Evolutionary conservation across 2,888 invertebrate genomes (phyloP), one percentile per base, ranked within the genome.

Genomic region (Trichogramma evanescens): DNA sequence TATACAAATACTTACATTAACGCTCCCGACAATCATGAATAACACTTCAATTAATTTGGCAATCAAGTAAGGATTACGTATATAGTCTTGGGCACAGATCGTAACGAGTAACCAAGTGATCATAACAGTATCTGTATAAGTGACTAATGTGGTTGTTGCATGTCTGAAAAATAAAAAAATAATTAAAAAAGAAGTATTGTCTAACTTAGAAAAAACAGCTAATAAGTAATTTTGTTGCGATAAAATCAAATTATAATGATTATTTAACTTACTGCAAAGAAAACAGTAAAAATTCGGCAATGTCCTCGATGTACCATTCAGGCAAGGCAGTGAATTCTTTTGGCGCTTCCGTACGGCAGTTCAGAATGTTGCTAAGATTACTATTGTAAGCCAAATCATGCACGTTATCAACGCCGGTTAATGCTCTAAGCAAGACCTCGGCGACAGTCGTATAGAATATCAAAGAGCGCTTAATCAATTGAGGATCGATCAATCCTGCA

Each of bases 301-400:
- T 89, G 76, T 98, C 97, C 80, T 98, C 98, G 68, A 98, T 87
- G 78, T 95, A 93, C 91, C 95, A 97, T 82, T 98, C 97, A 48
- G 98, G 98, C 74, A 94, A 83, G 70, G 95, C 93, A 57, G 89
- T 86, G 82, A 96, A 97, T 69, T 88, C 83, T 68, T 84, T 82
- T 10, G 90, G 86, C 54, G 87, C 82, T 67, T 84, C 84, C 45
- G 83, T 81, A 51, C 84, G 82, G 52, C 82, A 76, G 10, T 86
- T 86, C 63, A 86, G 76, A 69, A 79, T 78, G 3, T 82, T 80
- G 46, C 79, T 80, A 48, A 81, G 80, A 1, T 82, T 80, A 55
- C 81, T 78, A 55, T 62, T 61, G 39, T 61, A 60, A 0, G 62
- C 62, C 6, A 67, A 59, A 10, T 67, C 66, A 38, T 65, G 62